These are phyloP conservation scores for Pseudomyrmex pallidus DNA, from an alignment of 1,140 invertebrate species.

Conservation along the genomic window DNA sequence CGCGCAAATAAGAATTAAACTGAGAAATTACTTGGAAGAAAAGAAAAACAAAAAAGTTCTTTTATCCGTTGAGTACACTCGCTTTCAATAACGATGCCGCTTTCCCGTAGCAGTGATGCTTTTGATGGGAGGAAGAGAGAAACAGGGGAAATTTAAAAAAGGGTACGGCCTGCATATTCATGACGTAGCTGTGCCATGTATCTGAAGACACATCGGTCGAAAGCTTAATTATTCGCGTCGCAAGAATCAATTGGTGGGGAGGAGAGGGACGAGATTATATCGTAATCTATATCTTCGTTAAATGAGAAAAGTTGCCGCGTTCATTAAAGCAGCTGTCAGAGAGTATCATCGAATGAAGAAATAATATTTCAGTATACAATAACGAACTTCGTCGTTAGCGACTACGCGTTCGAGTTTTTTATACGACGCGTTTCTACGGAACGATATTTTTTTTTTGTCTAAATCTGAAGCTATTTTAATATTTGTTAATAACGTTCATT, in stretches of 20 bases:
- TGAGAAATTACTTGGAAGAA: slow-evolving; percentile 38
- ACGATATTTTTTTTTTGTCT: neutral
- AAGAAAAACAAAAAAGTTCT: slow-evolving; percentile 51
- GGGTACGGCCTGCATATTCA: slow-evolving; percentile 68
- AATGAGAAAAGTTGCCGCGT: slow-evolving; percentile 68
- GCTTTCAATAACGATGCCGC: slow-evolving; percentile 29
- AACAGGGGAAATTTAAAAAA: slow-evolving; percentile 59
- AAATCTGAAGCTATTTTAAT: neutral
- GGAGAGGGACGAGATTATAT: slow-evolving; percentile 43
- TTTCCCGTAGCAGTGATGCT: neutral
- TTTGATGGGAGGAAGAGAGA: neutral
- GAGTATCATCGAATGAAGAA: slow-evolving; percentile 63
- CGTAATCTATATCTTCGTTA: slow-evolving; percentile 67
- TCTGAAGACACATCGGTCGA: slow-evolving; percentile 69
- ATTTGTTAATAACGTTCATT: neutral
- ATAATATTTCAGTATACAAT: slow-evolving; percentile 37
- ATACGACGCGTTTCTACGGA: neutral
- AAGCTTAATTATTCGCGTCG: slow-evolving; percentile 71
- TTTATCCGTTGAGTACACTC: slow-evolving; percentile 54
- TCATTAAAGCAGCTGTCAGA: slow-evolving; percentile 58
- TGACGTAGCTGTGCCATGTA: slow-evolving; percentile 52
- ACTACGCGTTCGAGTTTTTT: neutral
- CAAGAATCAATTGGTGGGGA: slow-evolving; percentile 54
- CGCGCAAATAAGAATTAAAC: neutral
- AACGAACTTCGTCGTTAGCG: slow-evolving; percentile 63